A percentile compares a stretch with the other conserved stretches of the same genome.
Evolutionary conservation across 2,888 invertebrate genomes (phyloP).

Genomic region (Napeogenes inachia): DNA sequence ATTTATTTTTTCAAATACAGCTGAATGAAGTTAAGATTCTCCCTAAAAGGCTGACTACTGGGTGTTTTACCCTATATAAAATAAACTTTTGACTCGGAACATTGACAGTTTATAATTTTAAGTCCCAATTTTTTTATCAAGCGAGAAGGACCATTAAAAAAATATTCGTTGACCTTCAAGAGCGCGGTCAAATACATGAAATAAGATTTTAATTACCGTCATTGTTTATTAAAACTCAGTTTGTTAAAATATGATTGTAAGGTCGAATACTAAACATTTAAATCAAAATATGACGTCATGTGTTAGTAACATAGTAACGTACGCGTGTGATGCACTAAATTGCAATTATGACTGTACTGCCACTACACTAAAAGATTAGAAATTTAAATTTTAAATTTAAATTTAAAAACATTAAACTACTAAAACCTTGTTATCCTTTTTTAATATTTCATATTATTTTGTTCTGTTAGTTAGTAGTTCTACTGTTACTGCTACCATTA

Average conservation of each 20-base stretch:
- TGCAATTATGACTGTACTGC: neutral
- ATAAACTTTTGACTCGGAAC: too few species aligned
- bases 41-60: too few species aligned
- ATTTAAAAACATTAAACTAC: too few species aligned
- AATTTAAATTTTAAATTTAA: too few species aligned
- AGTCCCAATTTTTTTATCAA: neutral
- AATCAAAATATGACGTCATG: neutral
- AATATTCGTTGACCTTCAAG: neutral
- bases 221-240: slow-evolving; percentile 1
- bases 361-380: neutral
- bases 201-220: neutral
- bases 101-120: too few species aligned
- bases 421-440: too few species aligned
- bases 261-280: neutral
- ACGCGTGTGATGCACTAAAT: neutral
- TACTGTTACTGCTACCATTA: too few species aligned
- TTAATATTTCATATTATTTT: too few species aligned
- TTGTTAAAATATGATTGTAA: neutral
- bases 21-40: too few species aligned
- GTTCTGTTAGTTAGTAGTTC: too few species aligned
- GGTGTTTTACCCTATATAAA: too few species aligned
- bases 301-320: neutral
- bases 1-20: too few species aligned
- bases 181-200: neutral
- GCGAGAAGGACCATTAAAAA: neutral